phyloP scores from a whole-genome alignment of 2,797 vertebrate genomes.

The Strix occidentalis region DNA sequence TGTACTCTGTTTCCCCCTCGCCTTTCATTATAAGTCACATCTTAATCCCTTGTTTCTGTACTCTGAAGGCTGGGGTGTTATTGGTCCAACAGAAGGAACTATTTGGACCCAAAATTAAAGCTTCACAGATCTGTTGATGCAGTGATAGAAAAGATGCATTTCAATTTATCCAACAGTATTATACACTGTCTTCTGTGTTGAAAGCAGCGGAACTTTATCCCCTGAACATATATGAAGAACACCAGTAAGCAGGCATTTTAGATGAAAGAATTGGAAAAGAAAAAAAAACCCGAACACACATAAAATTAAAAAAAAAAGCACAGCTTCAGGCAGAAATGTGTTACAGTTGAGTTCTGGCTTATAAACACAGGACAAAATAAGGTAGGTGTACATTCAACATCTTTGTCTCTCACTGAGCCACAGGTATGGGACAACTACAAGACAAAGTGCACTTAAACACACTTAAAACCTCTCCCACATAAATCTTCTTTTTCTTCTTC shows the following conservation, averaged over 20 bases:
- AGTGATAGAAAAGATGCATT: background rate
- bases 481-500: background rate
- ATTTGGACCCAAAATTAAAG: background rate
- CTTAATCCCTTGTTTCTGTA: background rate
- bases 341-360: background rate
- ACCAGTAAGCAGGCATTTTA: background rate
- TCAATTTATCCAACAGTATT: background rate
- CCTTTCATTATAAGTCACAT: background rate
- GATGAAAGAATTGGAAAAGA: background rate
- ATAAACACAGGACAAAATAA: background rate
- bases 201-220: background rate
- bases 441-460: background rate
- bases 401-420: background rate
- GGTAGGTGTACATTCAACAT: background rate
- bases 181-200: accelerated
- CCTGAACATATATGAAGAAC: background rate
- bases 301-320: background rate
- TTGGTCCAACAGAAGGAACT: background rate
- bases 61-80: background rate
- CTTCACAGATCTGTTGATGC: background rate
- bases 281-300: background rate
- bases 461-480: background rate
- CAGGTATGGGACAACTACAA: background rate
- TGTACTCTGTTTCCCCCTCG: background rate
- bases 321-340: background rate